Evolutionary conservation across 1,140 invertebrate genomes (phyloP), one percentile per base, ranked within the genome.

Genomic region (Hyphantria cunea): DNA sequence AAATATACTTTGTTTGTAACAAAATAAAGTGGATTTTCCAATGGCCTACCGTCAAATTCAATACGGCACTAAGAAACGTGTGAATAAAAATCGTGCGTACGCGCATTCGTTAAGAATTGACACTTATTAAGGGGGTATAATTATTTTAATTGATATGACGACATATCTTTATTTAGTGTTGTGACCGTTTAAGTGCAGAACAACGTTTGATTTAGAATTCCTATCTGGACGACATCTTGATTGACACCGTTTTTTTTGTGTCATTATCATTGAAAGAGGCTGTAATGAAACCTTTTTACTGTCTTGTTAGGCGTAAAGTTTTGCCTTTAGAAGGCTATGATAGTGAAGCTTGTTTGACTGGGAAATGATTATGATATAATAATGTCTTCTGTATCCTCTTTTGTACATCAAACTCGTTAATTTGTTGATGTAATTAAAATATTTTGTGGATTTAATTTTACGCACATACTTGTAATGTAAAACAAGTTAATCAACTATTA

Each of bases 61-160:
- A 66, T 69, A 70, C 63, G 42, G 44, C 54, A 68, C 54, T 62
- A 53, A 74, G 78, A 74, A 80, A 87, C 78, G 86, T 85, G 87
- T 86, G 82, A 90, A 88, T 88, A 86, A 87, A 87, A 90, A 90
- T 90, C 87, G 82, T 89, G 76, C 79, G 81, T 86, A 86, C 86
- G 87, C 86, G 86, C 86, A 90, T 90, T 89, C 83, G 84, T 90
- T 90, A 90, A 87, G 82, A 87, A 90, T 89, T 90, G 86, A 90
- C 87, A 90, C 87, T 89, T 90, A 88, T 87, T 90, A 89, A 70
- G 78, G 80, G 80, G 78, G 83, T 86, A 89, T 77, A 84, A 86
- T 88, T 89, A 84, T 89, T 89, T 90, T 90, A 90, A 90, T 90
- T 90, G 86, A 82, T 77, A 86, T 89, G 86, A 90, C 87, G 83